A percentile compares a stretch with the other conserved stretches of the same genome.
These are phyloP conservation scores for Hyphantria cunea DNA, from an alignment of 1,140 invertebrate species.

Conservation along the genomic window DNA sequence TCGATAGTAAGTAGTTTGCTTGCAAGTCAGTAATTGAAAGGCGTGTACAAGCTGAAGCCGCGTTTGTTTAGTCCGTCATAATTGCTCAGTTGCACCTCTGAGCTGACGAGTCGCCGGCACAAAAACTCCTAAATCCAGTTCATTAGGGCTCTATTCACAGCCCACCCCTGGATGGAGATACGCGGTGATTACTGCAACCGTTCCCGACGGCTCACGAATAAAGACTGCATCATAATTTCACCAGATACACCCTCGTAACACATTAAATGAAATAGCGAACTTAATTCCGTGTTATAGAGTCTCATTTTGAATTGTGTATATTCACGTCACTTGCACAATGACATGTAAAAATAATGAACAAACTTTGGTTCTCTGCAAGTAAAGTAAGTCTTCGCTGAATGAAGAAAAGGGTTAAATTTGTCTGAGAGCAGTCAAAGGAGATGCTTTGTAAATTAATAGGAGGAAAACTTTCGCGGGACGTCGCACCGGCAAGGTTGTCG, in stretches of 20 bases:
- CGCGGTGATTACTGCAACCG: slow-evolving; percentile 81
- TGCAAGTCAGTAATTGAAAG: slow-evolving; percentile 56
- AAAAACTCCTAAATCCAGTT: slow-evolving; percentile 82
- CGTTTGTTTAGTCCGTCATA: slow-evolving; percentile 77
- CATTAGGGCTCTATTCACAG: slow-evolving; percentile 80
- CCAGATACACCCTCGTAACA: slow-evolving; percentile 70
- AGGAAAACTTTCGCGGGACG: slow-evolving; percentile 78
- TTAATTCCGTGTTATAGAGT: slow-evolving; percentile 57
- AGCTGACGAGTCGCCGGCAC: slow-evolving; percentile 76
- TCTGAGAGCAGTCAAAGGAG: slow-evolving; percentile 45
- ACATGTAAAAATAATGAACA: slow-evolving; percentile 82
- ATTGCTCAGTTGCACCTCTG: slow-evolving; percentile 76
- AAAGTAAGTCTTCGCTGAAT: slow-evolving; percentile 55
- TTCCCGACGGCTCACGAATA: slow-evolving; percentile 81
- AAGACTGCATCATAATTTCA: slow-evolving; percentile 82
- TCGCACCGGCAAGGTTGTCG: slow-evolving; percentile 76
- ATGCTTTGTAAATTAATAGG: slow-evolving; percentile 81
- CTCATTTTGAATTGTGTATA: slow-evolving; percentile 43
- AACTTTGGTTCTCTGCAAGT: slow-evolving; percentile 59
- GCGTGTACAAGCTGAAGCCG: slow-evolving; percentile 43
- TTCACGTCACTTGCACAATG: slow-evolving; percentile 78
- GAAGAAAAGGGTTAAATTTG: slow-evolving; percentile 54
- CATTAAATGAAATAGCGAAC: slow-evolving; percentile 55
- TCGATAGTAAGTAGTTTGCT: slow-evolving; percentile 42
- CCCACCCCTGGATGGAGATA: slow-evolving; percentile 80